phyloP scores from a whole-genome alignment of 2,113 vertebrate species.

The Ceyx margarethae region DNA sequence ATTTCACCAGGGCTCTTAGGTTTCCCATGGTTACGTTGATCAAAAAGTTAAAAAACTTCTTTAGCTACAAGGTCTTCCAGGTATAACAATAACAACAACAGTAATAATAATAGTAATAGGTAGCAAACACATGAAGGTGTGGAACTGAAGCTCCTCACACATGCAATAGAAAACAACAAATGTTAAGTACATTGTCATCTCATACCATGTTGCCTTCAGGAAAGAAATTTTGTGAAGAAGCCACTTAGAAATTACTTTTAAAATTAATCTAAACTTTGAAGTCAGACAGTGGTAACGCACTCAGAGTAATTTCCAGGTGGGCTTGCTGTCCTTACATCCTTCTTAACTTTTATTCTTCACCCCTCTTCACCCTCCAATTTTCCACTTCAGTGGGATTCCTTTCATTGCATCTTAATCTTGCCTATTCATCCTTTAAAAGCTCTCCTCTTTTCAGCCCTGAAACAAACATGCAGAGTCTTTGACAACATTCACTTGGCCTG shows the following conservation, averaged over 20 bases:
- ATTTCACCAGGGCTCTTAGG: not conserved
- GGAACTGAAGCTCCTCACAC: not conserved
- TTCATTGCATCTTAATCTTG: not conserved
- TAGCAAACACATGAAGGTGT: not conserved
- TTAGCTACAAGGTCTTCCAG: too few species aligned
- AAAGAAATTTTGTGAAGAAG: not conserved
- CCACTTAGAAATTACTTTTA: not conserved
- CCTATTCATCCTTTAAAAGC: not conserved
- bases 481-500: not conserved
- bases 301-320: not conserved
- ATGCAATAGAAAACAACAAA: not conserved
- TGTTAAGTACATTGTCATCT: not conserved
- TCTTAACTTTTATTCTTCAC: not conserved
- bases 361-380: not conserved
- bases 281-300: not conserved
- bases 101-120: not conserved
- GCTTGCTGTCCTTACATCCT: not conserved
- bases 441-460: not conserved
- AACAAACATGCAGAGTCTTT: not conserved
- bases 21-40: too few species aligned
- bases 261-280: not conserved
- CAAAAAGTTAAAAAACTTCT: too few species aligned
- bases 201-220: rapidly evolving
- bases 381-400: not conserved
- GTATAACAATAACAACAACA: not conserved